Evolutionary conservation across 2,797 vertebrate species (phyloP), one percentile per base, ranked within the genome.

Genomic region (Sebastiscus albofasciatus): DNA sequence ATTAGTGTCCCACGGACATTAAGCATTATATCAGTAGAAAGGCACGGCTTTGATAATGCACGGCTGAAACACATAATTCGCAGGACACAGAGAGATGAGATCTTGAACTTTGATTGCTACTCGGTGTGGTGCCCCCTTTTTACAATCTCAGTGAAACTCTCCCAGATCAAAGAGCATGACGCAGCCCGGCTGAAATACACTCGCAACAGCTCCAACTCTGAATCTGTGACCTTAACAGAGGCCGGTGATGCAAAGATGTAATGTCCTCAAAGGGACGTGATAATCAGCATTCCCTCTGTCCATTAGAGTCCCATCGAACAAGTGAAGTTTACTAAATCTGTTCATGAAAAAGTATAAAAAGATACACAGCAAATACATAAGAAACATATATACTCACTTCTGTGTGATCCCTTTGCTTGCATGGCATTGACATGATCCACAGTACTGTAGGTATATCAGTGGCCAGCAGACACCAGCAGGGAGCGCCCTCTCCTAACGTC

Each of bases 81-180:
- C 71, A 79, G 76, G 69, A 75, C 29, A 54, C 16, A 29, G 68
- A 79, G 62, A 77, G 78, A 87, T 84, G 62, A 83, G 78, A 90
- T 89, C 18, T 72, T 83, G 76, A 84, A 85, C 78, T 86, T 46
- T 77, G 91, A 86, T 83, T 85, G 81, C 65, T 26, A 18, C 36
- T 70, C 84, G 87, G 74, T 75, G 81, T 31, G 60, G 78, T 60
- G 77, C 52, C 52, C 46, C 29, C 29, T 27, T 58, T 12, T 72
- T 42, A 39, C 52, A 18, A 46, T 75, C 75, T 79, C 74, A 62
- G 33, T 54, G 74, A 55, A 77, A 81, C 68, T 81, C 82, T 26
- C 34, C 26, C 2, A 74, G 60, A 92, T 93, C 89, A 90, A 87
- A 88, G 81, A 75, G 70, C 64, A 82, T 81, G 85, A 92, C 71